Evolutionary conservation across 2,113 vertebrate genomes (phyloP).

Genomic region (Eulemur rufifrons): DNA sequence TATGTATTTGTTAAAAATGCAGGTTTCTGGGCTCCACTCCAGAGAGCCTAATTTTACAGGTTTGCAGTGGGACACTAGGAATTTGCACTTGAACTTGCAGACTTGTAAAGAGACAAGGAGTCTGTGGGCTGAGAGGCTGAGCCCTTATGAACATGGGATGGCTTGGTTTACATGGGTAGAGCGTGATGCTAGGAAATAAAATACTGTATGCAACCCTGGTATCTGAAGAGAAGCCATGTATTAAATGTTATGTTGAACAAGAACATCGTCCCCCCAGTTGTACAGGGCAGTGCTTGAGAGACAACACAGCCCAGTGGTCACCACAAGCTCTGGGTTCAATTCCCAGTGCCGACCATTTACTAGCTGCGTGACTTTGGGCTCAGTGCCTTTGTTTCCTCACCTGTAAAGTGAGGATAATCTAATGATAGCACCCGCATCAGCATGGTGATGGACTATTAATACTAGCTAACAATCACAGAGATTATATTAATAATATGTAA

Average conservation of each 20-base stretch:
- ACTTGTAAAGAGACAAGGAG: neutral
- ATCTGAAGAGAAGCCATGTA: neutral
- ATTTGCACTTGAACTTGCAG: neutral
- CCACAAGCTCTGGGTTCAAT: neutral
- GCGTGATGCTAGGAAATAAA: neutral
- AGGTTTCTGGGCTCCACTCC: neutral
- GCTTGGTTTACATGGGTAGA: neutral
- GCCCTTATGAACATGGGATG: neutral
- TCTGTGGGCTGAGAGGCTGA: neutral
- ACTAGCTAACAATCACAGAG: neutral
- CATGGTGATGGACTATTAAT: neutral
- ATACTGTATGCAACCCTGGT: neutral
- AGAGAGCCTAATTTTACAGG: neutral
- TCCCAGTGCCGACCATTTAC: neutral
- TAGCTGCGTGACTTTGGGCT: neutral
- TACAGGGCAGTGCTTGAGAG: neutral
- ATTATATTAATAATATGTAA: neutral
- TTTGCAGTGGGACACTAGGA: neutral
- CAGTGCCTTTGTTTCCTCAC: neutral
- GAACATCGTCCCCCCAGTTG: neutral
- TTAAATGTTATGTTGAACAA: neutral
- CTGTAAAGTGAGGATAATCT: neutral
- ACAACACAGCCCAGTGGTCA: rapidly evolving
- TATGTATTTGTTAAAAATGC: neutral
- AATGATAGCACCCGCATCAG: neutral